These are phyloP conservation scores for Hedya salicella DNA, from an alignment of 2,888 invertebrate species.

Conservation along the genomic window DNA sequence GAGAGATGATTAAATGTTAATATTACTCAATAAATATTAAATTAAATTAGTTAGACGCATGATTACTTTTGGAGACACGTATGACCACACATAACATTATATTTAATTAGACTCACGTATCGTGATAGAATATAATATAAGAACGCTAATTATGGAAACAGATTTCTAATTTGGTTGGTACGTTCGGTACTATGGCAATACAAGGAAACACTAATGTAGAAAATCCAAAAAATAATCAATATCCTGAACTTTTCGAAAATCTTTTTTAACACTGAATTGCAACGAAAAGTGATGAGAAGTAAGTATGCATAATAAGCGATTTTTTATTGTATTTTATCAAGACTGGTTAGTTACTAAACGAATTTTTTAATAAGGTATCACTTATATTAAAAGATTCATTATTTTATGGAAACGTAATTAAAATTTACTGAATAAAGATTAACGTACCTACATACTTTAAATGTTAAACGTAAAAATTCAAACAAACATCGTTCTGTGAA, in stretches of 20 bases:
- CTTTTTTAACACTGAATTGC: neutral
- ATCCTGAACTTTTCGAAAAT: neutral
- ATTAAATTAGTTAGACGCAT: too few species aligned
- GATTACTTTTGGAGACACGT: neutral
- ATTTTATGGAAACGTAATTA: neutral
- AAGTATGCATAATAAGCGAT: neutral
- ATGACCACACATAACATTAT: neutral
- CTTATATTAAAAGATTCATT: neutral
- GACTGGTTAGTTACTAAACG: neutral
- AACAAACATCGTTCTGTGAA: slow-evolving; percentile 9
- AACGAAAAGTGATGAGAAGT: neutral
- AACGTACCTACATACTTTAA: slow-evolving; percentile 11
- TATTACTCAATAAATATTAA: too few species aligned
- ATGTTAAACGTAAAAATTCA: slow-evolving; percentile 4
- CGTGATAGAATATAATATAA: neutral
- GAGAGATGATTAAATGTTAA: too few species aligned
- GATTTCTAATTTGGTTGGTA: too few species aligned
- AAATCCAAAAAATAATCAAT: too few species aligned
- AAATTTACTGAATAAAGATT: neutral
- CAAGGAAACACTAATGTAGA: too few species aligned
- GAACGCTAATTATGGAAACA: neutral
- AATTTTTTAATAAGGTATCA: neutral
- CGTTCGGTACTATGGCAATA: too few species aligned
- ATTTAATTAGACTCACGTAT: neutral
- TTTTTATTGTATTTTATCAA: neutral